Evolutionary conservation across 2,797 vertebrate genomes (phyloP), one percentile per base, ranked within the genome.

Genomic region (Gambelia wislizenii): DNA sequence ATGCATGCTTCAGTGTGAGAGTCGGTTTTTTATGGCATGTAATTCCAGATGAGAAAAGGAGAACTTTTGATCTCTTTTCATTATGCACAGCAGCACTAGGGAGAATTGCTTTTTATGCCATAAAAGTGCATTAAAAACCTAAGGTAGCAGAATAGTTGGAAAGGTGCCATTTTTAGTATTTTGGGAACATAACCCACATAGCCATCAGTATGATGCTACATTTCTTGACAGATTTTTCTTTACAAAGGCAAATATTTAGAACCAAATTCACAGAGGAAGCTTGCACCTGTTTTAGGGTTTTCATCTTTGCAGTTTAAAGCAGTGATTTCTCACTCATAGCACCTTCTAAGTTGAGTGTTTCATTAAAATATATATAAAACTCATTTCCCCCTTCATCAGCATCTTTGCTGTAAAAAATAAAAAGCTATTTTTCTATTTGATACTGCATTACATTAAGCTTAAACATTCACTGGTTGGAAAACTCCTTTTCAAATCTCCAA

Each of bases 181-280:
- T 94, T 93, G 92, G 93, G 87, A 96, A 96, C 96, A 97, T 94
- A 96, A 95, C 97, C 97, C 94, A 96, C 96, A 97, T 96, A 97
- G 97, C 95, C 93, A 92, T 96, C 94, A 94, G 89, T 93, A 90
- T 56, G 86, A 90, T 69, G 92, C 91, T 81, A 95, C 8, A 42
- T 76, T 91, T 92, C 81, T 93, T 92, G 92, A 90, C 92, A 94
- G 83, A 82, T 76, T 44, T n/a, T 83, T 52, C 61, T n/a, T 90
- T 96, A 94, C 84, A 91, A 89, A 90, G 92, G 56, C 76, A 95
- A 90, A 92, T 95, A 94, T 93, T 95, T 96, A 96, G 95, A 86
- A 87, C 83, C 87, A 95, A 94, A 95, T 14, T 0, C 93, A 96
- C 95, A 96, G 87, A 86, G 95, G 94, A 95, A 96, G 85, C 93